A percentile compares a stretch with the other conserved stretches of the same genome.
Evolutionary conservation across 2,113 vertebrate genomes (phyloP).

Genomic region (Chlamydotis undulata): DNA sequence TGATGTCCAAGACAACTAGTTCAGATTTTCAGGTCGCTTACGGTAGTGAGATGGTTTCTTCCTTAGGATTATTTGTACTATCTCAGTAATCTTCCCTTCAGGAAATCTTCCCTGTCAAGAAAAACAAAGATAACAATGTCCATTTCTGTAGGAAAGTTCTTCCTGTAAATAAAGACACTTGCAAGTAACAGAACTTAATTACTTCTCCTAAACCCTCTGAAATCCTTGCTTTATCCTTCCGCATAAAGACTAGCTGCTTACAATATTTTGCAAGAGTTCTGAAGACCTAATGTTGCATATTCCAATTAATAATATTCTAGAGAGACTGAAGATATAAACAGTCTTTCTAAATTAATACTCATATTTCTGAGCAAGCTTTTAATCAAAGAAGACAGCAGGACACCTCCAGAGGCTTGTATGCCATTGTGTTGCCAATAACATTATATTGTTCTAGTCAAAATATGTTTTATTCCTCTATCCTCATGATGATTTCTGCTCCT

Average conservation of each 20-base stretch:
- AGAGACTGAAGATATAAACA: constrained; percentile 29
- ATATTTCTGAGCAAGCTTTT: constrained; percentile 55
- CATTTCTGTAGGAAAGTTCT: background rate
- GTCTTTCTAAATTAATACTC: constrained; percentile 52
- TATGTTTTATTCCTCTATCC: background rate
- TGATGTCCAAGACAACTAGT: background rate
- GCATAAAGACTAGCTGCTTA: background rate
- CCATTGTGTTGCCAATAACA: constrained; percentile 27
- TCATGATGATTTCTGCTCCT: background rate
- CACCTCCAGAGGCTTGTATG: constrained; percentile 41
- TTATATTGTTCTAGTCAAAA: background rate
- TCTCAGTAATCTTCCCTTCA: background rate
- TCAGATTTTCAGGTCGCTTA: background rate
- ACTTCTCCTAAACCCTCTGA: background rate
- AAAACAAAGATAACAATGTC: background rate
- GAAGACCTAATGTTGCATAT: constrained; percentile 32
- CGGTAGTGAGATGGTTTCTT: background rate
- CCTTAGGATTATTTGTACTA: background rate
- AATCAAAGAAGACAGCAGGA: constrained; percentile 51
- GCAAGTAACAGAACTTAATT: constrained; percentile 2
- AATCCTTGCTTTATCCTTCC: constrained; percentile 11
- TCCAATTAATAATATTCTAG: constrained; percentile 50
- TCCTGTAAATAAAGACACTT: background rate
- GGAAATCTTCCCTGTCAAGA: background rate
- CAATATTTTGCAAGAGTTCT: background rate